Evolutionary conservation across 2,797 vertebrate species (phyloP), one percentile per base, ranked within the genome.

Genomic region (Ctenopoma multispine): DNA sequence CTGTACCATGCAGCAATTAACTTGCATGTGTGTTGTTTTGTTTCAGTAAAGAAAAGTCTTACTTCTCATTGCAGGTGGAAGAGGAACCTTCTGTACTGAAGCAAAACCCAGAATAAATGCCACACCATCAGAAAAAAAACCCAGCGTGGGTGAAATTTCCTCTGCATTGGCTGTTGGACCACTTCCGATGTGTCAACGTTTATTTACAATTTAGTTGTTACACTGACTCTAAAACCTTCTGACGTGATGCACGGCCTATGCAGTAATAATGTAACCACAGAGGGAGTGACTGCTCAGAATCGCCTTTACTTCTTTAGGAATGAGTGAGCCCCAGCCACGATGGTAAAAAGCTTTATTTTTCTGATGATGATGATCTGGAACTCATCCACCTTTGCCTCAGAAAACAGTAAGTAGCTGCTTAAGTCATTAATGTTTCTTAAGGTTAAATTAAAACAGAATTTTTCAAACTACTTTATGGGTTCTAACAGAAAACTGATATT

Each of bases 341-440:
- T 68, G 54, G 49, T 43, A 20, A 75, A 68, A 34, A 21, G 4
- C 6, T 72, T 81, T 0, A 55, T 79, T 55, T 48, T 78, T 67
- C 46, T 75, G 8, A 24, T 83, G 8, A 24, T 83, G 14, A 20
- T 73, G 18, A 17, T 79, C 50, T 90, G 77, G 73, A 71, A 20
- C 11, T 11, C 13, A 13, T 41, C 4, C 1, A 1, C 8, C 56
- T 78, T 58, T 41, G 14, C 60, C 21, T 40, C 69, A 64, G 49
- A 17, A 69, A 62, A 71, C 2, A n/a, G 83, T 90, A 69, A 81
- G 88, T 87, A 74, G 23, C 20, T 43, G 3, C 41, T 3, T 9
- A 31, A 46, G 59, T 31, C 5, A 57, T 4, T 69, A 4, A 70
- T 15, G 34, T 34, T 36, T 36, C 0, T 4, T 63, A 29, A 21